Percentiles rank a stretch among this genome's conserved stretches.
Conservation (phyloP, 2,888 invertebrate species). For the Rhagium mordax region DNA sequence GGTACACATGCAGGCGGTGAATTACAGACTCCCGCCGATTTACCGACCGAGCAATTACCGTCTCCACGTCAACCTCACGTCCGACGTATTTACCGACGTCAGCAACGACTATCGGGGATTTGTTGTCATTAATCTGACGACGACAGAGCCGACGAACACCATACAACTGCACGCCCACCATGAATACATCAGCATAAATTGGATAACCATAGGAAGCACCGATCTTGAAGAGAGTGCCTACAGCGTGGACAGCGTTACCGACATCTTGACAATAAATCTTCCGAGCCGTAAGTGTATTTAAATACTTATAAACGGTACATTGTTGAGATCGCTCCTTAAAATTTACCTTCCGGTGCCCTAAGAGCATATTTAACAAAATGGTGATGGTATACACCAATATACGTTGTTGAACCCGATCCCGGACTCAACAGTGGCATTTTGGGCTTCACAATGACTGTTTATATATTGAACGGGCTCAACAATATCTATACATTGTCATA, state of each 20-base stretch:
- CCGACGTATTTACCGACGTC: conserved; percentile 32
- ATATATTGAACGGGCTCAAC: too few species aligned
- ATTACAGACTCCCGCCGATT: conserved; percentile 42
- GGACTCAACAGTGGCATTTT: too few species aligned
- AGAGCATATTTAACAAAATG: too few species aligned
- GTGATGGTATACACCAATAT: too few species aligned
- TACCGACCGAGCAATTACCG: conserved; percentile 39
- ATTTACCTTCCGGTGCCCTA: too few species aligned
- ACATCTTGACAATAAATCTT: conserved; percentile 42
- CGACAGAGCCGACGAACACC: conserved; percentile 12
- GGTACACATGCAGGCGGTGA: conserved; percentile 3
- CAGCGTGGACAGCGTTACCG: conserved; percentile 37
- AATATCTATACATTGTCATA: too few species aligned
- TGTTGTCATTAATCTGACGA: conserved; percentile 32
- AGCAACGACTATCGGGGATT: conserved; percentile 39
- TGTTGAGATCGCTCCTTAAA: too few species aligned
- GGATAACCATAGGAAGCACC: conserved; percentile 16
- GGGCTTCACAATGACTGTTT: too few species aligned
- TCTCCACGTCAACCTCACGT: conserved; percentile 39
- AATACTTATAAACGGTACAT: too few species aligned
- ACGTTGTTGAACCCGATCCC: too few species aligned
- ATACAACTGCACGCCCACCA: conserved; percentile 46
- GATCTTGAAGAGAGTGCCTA: conserved; percentile 28
- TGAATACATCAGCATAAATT: conserved; percentile 43
- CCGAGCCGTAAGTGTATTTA: background rate